Conservation (phyloP, 2,797 vertebrate genomes). For the Schizopygopsis pylzovi region DNA sequence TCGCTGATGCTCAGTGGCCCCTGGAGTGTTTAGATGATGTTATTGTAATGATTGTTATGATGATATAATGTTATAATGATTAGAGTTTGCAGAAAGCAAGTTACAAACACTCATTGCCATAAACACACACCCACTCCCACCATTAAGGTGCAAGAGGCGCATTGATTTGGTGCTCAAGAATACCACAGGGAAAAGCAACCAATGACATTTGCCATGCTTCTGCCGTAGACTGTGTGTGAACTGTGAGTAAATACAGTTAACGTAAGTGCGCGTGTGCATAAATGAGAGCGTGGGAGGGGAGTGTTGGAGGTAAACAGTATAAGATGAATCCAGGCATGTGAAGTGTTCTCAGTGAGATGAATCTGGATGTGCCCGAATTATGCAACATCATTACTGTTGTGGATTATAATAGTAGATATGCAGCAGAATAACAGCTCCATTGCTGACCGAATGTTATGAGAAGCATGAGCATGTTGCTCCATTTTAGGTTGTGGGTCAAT, state of each 20-base stretch:
- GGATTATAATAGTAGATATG: slow-evolving; percentile 23
- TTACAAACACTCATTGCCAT: slow-evolving; percentile 30
- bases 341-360: slow-evolving; percentile 10
- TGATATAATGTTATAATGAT: slow-evolving; percentile 43
- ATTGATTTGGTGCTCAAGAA: slow-evolving; percentile 43
- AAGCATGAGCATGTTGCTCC: not conserved
- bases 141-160: slow-evolving; percentile 31
- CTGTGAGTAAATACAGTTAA: slow-evolving; percentile 23
- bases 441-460: not conserved
- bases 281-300: slow-evolving; percentile 24
- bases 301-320: slow-evolving; percentile 39
- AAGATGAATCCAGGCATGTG: slow-evolving; percentile 27
- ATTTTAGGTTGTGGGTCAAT: not conserved
- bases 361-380: slow-evolving; percentile 7
- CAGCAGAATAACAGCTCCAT: not conserved
- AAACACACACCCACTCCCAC: slow-evolving; percentile 41
- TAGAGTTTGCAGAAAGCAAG: slow-evolving; percentile 30
- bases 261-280: slow-evolving; percentile 50
- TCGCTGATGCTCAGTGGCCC: slow-evolving; percentile 28
- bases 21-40: slow-evolving; percentile 34
- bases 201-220: slow-evolving; percentile 41
- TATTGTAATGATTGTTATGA: slow-evolving; percentile 43
- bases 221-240: slow-evolving; percentile 31
- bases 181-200: slow-evolving; percentile 28
- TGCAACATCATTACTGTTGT: not conserved